phyloP scores from a whole-genome alignment of 2,797 vertebrate species.

The Adelosebastes latens region DNA sequence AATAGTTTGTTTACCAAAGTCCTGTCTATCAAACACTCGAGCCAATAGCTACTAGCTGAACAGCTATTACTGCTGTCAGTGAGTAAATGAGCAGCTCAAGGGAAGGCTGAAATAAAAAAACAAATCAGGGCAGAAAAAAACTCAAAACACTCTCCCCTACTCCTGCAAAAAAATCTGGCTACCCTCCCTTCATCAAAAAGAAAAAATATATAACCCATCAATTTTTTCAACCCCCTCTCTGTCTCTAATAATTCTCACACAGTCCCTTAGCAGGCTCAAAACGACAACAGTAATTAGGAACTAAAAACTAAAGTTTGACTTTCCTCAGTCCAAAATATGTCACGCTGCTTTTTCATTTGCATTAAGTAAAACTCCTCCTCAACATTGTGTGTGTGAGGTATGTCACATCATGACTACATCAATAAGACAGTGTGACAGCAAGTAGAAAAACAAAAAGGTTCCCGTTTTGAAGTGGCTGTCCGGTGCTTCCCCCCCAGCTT shows the following conservation, averaged over 20 bases:
- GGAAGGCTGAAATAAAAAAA: neutral
- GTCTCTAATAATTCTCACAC: neutral
- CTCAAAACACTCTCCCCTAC: neutral
- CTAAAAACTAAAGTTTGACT: neutral
- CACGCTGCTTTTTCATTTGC: neutral
- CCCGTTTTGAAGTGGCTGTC: neutral
- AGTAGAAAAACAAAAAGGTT: constrained; percentile 18
- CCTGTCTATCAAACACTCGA: neutral
- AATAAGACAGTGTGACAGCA: constrained; percentile 3
- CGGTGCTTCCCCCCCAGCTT: constrained; percentile 36
- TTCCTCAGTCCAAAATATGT: neutral
- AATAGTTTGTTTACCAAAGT: neutral
- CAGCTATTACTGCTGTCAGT: neutral
- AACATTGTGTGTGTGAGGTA: neutral
- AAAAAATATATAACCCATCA: neutral
- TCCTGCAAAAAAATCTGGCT: neutral
- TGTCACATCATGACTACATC: constrained; percentile 21
- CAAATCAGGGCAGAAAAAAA: neutral
- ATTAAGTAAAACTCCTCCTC: constrained; percentile 3
- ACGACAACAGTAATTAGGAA: neutral
- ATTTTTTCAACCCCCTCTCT: neutral
- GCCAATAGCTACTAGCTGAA: neutral
- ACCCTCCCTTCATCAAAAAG: neutral
- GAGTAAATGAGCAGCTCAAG: neutral
- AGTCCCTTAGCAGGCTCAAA: neutral